A percentile compares a stretch with the other conserved stretches of the same genome.
Conservation (phyloP, 2,113 vertebrate species). For the Accipiter virgatus region DNA sequence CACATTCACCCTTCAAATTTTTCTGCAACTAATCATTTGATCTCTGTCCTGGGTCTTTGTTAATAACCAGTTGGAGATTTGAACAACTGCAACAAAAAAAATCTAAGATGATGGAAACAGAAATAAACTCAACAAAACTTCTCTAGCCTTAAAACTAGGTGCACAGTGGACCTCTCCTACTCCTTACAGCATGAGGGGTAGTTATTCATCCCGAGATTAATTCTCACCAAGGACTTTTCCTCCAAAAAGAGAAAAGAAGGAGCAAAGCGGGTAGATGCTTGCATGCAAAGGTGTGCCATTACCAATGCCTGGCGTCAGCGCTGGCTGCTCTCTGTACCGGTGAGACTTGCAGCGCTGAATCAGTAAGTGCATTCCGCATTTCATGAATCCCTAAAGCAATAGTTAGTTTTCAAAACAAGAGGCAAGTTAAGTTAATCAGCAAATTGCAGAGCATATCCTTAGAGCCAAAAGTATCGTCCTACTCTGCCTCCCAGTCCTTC, state of each 20-base stretch:
- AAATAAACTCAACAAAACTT: background rate
- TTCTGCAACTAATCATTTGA: background rate
- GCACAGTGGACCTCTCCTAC: background rate
- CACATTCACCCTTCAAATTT: background rate
- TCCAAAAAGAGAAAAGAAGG: background rate
- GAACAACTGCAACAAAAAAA: background rate
- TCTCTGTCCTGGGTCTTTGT: background rate
- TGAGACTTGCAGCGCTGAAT: background rate
- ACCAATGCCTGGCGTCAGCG: accelerated
- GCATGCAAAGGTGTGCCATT: background rate
- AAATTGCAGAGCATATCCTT: background rate
- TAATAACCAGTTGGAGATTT: background rate
- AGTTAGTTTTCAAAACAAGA: conserved; percentile 2
- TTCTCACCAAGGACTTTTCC: background rate
- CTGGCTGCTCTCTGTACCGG: background rate
- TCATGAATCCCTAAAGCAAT: background rate
- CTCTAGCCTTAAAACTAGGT: background rate
- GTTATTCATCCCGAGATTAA: background rate
- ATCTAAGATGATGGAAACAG: background rate
- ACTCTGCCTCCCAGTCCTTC: background rate
- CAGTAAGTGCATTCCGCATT: background rate
- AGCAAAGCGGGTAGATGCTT: background rate
- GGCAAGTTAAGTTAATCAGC: background rate
- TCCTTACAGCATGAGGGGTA: accelerated
- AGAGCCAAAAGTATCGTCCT: background rate